Evolutionary conservation across 2,888 invertebrate genomes (phyloP), one percentile per base, ranked within the genome.

Genomic region (Trisateles emortualis): DNA sequence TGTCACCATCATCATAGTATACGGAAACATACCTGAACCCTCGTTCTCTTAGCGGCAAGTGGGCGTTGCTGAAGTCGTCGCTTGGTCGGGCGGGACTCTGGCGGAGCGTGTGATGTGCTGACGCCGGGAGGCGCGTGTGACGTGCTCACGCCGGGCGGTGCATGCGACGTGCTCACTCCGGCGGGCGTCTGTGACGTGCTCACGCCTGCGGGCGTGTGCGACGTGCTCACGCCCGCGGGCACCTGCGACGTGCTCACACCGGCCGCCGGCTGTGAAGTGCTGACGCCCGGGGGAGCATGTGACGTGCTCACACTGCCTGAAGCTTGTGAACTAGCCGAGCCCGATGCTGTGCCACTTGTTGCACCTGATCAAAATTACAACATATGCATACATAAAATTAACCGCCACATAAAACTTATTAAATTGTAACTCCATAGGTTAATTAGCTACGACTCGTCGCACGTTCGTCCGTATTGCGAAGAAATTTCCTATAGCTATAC

Each of bases 41-140:
- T 82, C 0, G 93, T 93, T 61, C 94, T 81, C 73, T 94, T 94
- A 24, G 89, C 87, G 36, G 93, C 89, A 59, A 93, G 84, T 0
- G 88, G 87, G 13, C 92, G 79, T 40, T 87, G 75, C 61, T 90
- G 89, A 43, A 91, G 71, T 22, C 91, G 86, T 0, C 92, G 83
- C 63, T 92, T 92, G 38, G 77, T 63, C 0, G 90, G 87, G 19
- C 92, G 84, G 10, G 84, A 79, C 50, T 90, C 90, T 4, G 86
- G 80, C 42, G 88, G 89, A 36, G 89, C 78, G 56, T 84, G 84
- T 1, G 86, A 84, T 0, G 88, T 84, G 72, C 83, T 84, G 43
- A 76, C 71, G 43, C 81, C 61, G 16, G 44, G 68, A 11, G 40
- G 77, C 54, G 65, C 84, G 79, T 67, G 83, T 74, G 75, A 83